phyloP scores from a whole-genome alignment of 2,113 vertebrate species.

The Emydura subglobosa region DNA sequence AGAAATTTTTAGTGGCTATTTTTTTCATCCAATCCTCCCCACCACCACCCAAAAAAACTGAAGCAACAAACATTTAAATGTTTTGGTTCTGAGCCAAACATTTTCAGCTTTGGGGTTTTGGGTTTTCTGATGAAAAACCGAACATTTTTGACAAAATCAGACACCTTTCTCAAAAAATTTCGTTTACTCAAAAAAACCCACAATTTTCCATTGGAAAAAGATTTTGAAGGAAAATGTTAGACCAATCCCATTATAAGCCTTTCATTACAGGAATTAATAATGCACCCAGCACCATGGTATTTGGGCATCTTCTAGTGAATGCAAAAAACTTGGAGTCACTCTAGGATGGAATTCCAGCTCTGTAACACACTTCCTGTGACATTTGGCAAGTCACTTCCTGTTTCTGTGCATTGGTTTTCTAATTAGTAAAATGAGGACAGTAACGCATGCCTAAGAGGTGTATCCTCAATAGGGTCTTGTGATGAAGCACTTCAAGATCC shows the following conservation, averaged over 20 bases:
- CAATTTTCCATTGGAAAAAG: neutral
- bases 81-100: neutral
- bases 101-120: neutral
- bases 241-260: neutral
- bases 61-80: neutral
- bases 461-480: neutral
- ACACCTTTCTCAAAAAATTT: neutral
- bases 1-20: neutral
- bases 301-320: neutral
- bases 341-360: neutral
- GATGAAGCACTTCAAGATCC: neutral
- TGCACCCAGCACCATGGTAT: neutral
- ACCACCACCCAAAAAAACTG: neutral
- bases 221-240: neutral
- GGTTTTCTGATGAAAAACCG: neutral
- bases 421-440: neutral
- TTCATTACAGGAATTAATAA: neutral
- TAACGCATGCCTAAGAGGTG: neutral
- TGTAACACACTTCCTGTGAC: fast-evolving
- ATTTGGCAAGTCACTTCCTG: neutral
- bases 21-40: neutral
- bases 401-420: neutral
- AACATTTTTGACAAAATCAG: neutral
- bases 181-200: neutral
- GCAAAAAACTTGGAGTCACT: neutral